Conservation (phyloP, 2,797 vertebrate species). For the Chaenodraco wilsoni region DNA sequence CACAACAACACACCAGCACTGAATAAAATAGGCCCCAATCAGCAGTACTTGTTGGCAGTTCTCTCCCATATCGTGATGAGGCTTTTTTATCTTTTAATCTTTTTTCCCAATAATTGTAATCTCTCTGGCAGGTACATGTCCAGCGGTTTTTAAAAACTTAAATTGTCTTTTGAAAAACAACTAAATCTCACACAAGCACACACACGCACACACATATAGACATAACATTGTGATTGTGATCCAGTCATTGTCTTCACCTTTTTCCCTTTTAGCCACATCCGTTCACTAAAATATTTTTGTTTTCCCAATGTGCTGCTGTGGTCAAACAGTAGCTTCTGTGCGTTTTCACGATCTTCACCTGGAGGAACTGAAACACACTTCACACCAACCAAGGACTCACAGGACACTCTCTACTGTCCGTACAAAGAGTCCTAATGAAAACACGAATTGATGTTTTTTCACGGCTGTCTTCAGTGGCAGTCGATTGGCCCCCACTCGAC, state of each 20-base stretch:
- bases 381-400: slow-evolving; percentile 35
- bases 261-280: slow-evolving; percentile 53
- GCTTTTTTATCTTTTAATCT: slow-evolving; percentile 57
- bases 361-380: slow-evolving; percentile 60
- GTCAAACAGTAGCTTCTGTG: slow-evolving; percentile 29
- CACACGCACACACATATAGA: slow-evolving; percentile 47
- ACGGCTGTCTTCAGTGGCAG: slow-evolving; percentile 58
- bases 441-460: slow-evolving; percentile 25
- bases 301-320: slow-evolving; percentile 39
- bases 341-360: slow-evolving; percentile 56
- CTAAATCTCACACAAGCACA: slow-evolving; percentile 58
- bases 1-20: slow-evolving; percentile 92
- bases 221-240: slow-evolving; percentile 68
- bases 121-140: slow-evolving; percentile 86
- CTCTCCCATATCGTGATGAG: slow-evolving; percentile 85
- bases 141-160: slow-evolving; percentile 75
- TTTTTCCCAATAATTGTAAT: slow-evolving; percentile 74
- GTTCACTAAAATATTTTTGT: slow-evolving; percentile 19
- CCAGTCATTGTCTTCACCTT: slow-evolving; percentile 72
- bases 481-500: slow-evolving; percentile 56
- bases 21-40: slow-evolving; percentile 90
- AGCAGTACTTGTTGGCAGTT: slow-evolving; percentile 89
- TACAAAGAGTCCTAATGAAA: slow-evolving; percentile 45
- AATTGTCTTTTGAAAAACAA: slow-evolving; percentile 61
- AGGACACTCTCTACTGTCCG: slow-evolving; percentile 39